phyloP scores from a whole-genome alignment of 1,140 invertebrate genomes.

The Zaprionus lachaisei region DNA sequence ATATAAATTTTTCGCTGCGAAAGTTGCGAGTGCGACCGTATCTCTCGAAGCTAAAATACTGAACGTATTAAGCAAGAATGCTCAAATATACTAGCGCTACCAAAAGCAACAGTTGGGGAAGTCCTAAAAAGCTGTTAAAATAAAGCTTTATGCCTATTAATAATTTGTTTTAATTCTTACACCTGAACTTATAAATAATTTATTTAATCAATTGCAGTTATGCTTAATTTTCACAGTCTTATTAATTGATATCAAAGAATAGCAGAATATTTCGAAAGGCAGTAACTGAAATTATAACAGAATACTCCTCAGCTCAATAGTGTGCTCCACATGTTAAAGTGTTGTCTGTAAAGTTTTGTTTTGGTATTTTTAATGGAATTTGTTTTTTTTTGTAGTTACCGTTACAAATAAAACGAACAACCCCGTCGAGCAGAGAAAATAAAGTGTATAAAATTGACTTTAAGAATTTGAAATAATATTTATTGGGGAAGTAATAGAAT shows the following conservation, averaged over 20 bases:
- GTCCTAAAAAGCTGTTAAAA: neutral
- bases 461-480: neutral
- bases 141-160: neutral
- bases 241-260: neutral
- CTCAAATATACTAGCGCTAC: neutral
- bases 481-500: neutral
- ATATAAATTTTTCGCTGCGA: conserved; percentile 46
- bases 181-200: no score
- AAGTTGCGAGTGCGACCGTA: conserved; percentile 40
- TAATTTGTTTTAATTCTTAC: no score
- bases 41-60: conserved; percentile 34
- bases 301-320: conserved; percentile 1
- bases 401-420: neutral
- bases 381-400: neutral
- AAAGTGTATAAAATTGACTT: no score
- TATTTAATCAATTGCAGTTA: neutral
- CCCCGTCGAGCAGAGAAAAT: neutral
- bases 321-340: neutral
- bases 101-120: neutral
- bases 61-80: neutral
- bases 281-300: neutral
- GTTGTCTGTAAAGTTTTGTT: neutral
- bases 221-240: neutral
- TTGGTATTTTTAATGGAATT: neutral
- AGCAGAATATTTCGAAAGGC: neutral